Evolutionary conservation across 2,113 vertebrate species (phyloP).

Genomic region (Osmerus mordax): DNA sequence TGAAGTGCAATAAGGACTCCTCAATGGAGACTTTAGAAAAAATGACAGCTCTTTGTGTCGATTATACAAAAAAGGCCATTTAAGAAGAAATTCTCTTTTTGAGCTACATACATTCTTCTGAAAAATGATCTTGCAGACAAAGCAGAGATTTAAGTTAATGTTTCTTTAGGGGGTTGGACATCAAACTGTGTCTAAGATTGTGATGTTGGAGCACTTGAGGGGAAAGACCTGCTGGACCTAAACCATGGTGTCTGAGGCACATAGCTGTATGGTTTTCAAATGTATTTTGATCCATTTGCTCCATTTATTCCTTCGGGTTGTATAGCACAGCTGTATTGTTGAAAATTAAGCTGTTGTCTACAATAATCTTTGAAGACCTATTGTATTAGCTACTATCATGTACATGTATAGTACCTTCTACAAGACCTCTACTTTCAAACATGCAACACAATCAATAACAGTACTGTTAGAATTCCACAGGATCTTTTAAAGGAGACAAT

Average conservation of each 20-base stretch:
- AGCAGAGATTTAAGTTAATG: constrained; percentile 1
- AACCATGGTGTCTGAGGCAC: background rate
- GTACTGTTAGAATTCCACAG: no score
- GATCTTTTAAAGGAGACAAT: no score
- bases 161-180: background rate
- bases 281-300: no score
- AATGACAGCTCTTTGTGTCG: background rate
- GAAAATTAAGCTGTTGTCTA: no score
- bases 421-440: no score
- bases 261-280: no score
- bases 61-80: background rate
- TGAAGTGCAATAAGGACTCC: background rate
- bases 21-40: background rate
- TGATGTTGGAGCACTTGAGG: background rate
- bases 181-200: background rate
- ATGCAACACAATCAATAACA: no score
- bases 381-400: no score
- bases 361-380: no score
- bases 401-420: no score
- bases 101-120: background rate
- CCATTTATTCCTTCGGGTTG: no score
- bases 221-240: background rate
- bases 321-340: no score
- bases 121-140: background rate
- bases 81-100: background rate